These are phyloP conservation scores for Clanis bilineata DNA, from an alignment of 2,888 invertebrate species.

Conservation along the genomic window DNA sequence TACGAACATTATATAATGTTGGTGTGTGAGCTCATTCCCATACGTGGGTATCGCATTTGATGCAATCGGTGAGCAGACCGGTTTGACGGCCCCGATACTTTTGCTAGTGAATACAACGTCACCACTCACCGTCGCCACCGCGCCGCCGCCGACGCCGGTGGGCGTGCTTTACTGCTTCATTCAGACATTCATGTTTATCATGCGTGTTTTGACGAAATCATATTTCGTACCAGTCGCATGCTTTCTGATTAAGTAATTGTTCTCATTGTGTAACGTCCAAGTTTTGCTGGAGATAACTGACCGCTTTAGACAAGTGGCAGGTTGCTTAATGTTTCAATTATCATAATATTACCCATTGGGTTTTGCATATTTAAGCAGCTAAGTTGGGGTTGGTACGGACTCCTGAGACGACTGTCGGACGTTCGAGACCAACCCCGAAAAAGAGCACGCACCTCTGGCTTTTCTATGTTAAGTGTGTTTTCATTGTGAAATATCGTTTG, in stretches of 20 bases:
- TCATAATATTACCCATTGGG: neutral
- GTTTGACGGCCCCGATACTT: constrained; percentile 65
- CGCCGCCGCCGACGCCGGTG: no score
- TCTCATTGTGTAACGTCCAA: neutral
- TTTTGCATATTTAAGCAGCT: neutral
- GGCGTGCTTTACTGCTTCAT: constrained; percentile 43
- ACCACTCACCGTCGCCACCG: no score
- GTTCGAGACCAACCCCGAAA: no score
- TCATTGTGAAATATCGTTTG: no score
- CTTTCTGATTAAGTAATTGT: constrained; percentile 18
- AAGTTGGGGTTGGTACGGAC: no score
- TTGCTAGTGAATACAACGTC: constrained; percentile 44
- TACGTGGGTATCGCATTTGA: constrained; percentile 56
- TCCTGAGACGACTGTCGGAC: no score
- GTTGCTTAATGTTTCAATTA: neutral
- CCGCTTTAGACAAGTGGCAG: neutral
- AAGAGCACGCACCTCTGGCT: no score
- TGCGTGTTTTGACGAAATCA: constrained; percentile 10
- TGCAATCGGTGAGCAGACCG: constrained; percentile 65
- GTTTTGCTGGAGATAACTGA: neutral
- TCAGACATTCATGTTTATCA: constrained; percentile 16
- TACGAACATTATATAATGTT: constrained; percentile 49
- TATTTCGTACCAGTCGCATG: constrained; percentile 12
- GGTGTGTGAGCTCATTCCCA: constrained; percentile 47
- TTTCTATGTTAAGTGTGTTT: no score